phyloP scores from a whole-genome alignment of 2,888 invertebrate genomes.

The Leptothorax acervorum region DNA sequence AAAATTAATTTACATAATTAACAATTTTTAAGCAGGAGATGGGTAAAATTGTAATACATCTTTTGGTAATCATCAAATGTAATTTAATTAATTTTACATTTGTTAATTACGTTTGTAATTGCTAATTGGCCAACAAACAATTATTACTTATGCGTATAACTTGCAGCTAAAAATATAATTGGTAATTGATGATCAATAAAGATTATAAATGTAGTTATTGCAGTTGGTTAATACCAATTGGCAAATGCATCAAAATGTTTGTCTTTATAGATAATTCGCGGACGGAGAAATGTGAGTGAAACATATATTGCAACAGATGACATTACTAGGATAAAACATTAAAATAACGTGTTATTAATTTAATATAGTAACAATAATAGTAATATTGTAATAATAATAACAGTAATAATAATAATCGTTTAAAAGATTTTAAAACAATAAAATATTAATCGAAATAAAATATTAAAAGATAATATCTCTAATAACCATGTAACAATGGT shows the following conservation, averaged over 20 bases:
- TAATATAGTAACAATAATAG: constrained; percentile 67
- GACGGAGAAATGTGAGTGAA: constrained; percentile 22
- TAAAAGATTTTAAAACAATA: constrained; percentile 61
- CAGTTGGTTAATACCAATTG: constrained; percentile 22
- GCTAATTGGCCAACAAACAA: constrained; percentile 15
- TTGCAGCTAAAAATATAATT: constrained; percentile 8
- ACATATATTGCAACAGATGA: constrained; percentile 13
- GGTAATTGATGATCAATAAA: neutral
- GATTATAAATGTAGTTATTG: constrained; percentile 20
- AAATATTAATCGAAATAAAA: constrained; percentile 58
- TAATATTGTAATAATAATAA: constrained; percentile 56
- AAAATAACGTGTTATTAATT: constrained; percentile 61
- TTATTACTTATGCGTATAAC: neutral
- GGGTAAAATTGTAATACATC: constrained; percentile 10
- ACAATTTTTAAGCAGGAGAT: neutral
- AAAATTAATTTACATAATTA: neutral
- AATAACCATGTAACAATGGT: constrained; percentile 41
- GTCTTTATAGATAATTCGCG: neutral
- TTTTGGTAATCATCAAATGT: constrained; percentile 13
- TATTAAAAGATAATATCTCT: constrained; percentile 65
- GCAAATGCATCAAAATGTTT: neutral
- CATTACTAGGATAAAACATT: constrained; percentile 62
- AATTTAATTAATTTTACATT: constrained; percentile 28
- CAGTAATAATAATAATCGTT: constrained; percentile 64
- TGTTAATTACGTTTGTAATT: constrained; percentile 23